Evolutionary conservation across 2,797 vertebrate genomes (phyloP).

Genomic region (Lycodopsis pacificus): DNA sequence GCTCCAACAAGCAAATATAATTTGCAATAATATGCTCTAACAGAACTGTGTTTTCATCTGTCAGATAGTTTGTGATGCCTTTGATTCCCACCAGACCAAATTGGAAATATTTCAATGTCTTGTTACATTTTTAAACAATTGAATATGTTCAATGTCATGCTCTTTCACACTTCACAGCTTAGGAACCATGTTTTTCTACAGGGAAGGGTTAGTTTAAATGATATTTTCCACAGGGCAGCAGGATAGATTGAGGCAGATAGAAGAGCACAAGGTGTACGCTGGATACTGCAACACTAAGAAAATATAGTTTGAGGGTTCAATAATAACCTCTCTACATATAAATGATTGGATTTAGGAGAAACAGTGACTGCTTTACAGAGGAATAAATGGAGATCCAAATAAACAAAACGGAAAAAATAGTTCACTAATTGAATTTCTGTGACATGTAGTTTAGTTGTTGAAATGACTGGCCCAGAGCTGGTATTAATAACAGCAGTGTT

Average conservation of each 20-base stretch:
- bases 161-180: conserved; percentile 26
- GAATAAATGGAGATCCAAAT: conserved; percentile 2
- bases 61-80: conserved; percentile 38
- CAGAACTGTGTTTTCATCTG: conserved; percentile 42
- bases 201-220: conserved; percentile 22
- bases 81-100: conserved; percentile 15
- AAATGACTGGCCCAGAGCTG: background rate
- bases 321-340: background rate
- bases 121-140: conserved; percentile 30
- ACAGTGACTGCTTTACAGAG: background rate
- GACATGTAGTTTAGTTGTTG: background rate
- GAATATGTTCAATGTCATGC: conserved; percentile 21
- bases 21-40: conserved; percentile 36
- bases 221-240: background rate
- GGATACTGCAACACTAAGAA: background rate
- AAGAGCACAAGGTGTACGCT: background rate
- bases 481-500: background rate
- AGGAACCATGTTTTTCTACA: background rate
- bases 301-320: background rate
- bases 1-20: background rate
- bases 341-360: conserved; percentile 21
- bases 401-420: background rate
- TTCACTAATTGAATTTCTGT: conserved; percentile 22
- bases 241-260: background rate
- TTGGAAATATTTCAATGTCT: conserved; percentile 29